Conservation (phyloP, 2,888 invertebrate genomes). For the Pammene fasciana region DNA sequence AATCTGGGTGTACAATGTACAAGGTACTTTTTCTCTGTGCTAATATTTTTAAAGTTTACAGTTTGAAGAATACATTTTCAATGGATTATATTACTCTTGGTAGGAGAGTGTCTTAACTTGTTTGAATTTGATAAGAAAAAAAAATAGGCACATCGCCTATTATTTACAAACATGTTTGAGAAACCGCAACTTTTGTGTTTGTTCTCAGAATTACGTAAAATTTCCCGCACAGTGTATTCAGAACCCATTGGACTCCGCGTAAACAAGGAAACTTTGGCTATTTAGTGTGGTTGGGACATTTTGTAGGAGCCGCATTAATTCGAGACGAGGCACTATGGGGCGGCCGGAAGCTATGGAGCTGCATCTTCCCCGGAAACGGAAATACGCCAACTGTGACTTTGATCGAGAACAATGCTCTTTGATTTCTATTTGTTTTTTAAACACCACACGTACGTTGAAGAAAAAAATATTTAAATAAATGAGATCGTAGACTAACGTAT, state of each 20-base stretch:
- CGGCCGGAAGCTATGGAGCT: constrained; percentile 19
- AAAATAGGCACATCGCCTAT: too few species aligned
- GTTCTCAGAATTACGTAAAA: constrained; percentile 3
- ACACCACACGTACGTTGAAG: background rate
- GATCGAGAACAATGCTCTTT: constrained; percentile 16
- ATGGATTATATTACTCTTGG: too few species aligned
- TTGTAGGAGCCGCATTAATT: constrained; percentile 26
- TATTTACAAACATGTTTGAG: background rate
- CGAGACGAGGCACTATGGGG: constrained; percentile 10
- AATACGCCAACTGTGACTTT: constrained; percentile 31
- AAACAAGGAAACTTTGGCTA: constrained; percentile 31
- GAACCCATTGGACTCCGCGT: constrained; percentile 4
- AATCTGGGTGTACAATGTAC: too few species aligned
- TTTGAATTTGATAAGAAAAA: too few species aligned
- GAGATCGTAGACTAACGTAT: too few species aligned
- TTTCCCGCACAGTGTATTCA: constrained; percentile 12
- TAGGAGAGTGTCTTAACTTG: too few species aligned
- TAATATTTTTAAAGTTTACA: too few species aligned
- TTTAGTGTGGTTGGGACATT: constrained; percentile 23
- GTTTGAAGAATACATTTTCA: too few species aligned
- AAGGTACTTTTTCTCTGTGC: too few species aligned
- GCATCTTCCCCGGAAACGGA: constrained; percentile 35
- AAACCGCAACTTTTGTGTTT: background rate
- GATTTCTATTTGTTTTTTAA: constrained; percentile 8
- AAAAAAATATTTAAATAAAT: too few species aligned